Conservation (phyloP, 2,888 invertebrate genomes). For the Scrobipalpa atriplicella region DNA sequence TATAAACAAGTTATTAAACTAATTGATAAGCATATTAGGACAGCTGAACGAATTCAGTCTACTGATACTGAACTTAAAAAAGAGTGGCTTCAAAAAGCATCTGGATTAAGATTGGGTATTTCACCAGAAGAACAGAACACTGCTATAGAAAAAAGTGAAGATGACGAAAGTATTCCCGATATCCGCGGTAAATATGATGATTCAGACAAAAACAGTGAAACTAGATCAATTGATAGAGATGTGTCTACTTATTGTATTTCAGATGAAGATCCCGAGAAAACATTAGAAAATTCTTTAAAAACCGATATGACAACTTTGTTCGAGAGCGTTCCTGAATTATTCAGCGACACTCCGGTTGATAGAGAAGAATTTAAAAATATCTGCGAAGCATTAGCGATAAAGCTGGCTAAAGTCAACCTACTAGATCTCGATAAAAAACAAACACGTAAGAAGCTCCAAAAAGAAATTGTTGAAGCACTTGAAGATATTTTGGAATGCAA, state of each 20-base stretch:
- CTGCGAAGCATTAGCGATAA: background rate
- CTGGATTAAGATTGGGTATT: background rate
- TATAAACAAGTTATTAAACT: background rate
- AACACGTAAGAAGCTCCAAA: background rate
- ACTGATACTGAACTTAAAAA: background rate
- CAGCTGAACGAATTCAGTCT: background rate
- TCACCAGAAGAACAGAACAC: background rate
- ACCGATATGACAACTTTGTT: background rate
- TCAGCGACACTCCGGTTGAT: background rate
- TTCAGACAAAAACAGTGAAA: background rate
- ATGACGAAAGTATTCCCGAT: background rate
- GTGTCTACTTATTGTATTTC: background rate
- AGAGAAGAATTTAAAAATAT: background rate
- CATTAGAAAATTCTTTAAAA: background rate
- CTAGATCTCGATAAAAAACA: background rate
- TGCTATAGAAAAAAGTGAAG: background rate
- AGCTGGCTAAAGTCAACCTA: background rate
- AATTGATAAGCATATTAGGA: background rate
- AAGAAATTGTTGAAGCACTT: background rate
- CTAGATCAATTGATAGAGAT: background rate
- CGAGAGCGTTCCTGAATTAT: background rate
- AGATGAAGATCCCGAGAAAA: background rate
- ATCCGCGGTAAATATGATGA: background rate
- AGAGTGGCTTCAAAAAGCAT: background rate
- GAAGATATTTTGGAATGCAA: background rate